Base-by-base conservation (phyloP, 2,113 vertebrate genomes). In the Podarcis muralis region DNA sequence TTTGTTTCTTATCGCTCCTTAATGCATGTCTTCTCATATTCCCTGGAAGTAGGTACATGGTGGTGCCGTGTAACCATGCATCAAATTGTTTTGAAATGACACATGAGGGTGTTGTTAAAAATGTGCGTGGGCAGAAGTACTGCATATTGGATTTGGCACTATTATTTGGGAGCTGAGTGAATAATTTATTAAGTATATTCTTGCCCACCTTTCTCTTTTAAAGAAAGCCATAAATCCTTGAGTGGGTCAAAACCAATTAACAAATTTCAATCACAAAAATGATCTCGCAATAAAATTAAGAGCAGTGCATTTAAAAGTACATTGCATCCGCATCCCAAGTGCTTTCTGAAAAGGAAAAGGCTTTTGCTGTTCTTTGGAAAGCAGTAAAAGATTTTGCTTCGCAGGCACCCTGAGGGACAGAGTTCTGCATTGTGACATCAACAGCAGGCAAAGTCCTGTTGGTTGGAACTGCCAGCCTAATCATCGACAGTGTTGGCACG, bases 61-160 rank as follows among this genome's bases (percentile, higher is more conserved):
- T 88, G 37, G 30, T 65, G 37, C 30, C 35, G 22, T 77, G 32
- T 77, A 68, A 66, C 43, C 22, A 68, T 69, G 27, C 57, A 77
- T 69, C 43, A 35, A 6, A 66, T 35, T 76, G 37, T 43, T 88
- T 59, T 37, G 78, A 40, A 74, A 22, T 62, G 78, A 72, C 68
- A 81, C 53, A 62, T 71, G 22, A 48, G 62, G 30, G 76, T 53
- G 75, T 75, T 86, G 27, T 86, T 86, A 68, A 79, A 77, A 88
- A 76, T 66, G 40, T 77, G 37, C 83, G 80, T 32, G 59, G 81
- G 59, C 30, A 77, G 72, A 53, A 83, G 40, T 53, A 76, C 37
- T 77, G 72, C 86, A 74, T 18, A 43, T 62, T 87, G 68, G 69
- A 87, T 40, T 65, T 25, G 79, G 62, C n/a, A 13, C 53, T 65